Percentiles rank a stretch among this genome's conserved stretches.
Evolutionary conservation across 2,888 invertebrate genomes (phyloP).

Genomic region (Nymphalis polychloros): DNA sequence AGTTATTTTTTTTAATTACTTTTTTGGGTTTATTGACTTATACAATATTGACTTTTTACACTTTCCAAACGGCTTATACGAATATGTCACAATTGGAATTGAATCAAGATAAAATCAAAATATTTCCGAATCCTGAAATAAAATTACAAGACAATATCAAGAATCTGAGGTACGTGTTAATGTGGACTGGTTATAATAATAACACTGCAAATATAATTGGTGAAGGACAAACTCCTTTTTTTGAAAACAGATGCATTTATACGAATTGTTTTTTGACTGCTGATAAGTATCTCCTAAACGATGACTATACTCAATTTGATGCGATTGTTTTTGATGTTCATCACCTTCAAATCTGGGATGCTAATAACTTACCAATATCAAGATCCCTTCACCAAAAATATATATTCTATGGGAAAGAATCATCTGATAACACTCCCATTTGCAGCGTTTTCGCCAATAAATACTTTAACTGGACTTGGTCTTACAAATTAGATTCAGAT

Average conservation of each 20-base stretch:
- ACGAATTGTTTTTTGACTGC: slow-evolving; percentile 64
- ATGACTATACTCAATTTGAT: slow-evolving; percentile 57
- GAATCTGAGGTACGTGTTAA: slow-evolving; percentile 58
- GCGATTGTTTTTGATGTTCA: slow-evolving; percentile 61
- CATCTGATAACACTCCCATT: slow-evolving; percentile 55
- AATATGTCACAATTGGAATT: slow-evolving; percentile 44
- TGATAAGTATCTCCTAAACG: slow-evolving; percentile 50
- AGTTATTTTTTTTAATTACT: slow-evolving; percentile 66
- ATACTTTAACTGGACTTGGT: slow-evolving; percentile 76
- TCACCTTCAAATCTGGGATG: slow-evolving; percentile 45
- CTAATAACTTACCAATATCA: slow-evolving; percentile 45
- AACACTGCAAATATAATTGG: slow-evolving; percentile 38
- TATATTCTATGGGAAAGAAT: slow-evolving; percentile 58
- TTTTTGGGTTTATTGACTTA: slow-evolving; percentile 62
- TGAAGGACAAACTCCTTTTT: slow-evolving; percentile 54
- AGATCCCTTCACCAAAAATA: slow-evolving; percentile 62
- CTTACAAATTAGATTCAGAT: slow-evolving; percentile 68
- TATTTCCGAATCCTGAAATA: slow-evolving; percentile 26
- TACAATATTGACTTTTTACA: slow-evolving; percentile 58
- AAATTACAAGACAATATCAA: slow-evolving; percentile 33
- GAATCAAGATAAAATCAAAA: slow-evolving; percentile 38
- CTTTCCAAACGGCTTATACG: slow-evolving; percentile 57
- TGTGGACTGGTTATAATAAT: slow-evolving; percentile 51
- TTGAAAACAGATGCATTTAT: slow-evolving; percentile 53
- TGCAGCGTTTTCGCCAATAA: slow-evolving; percentile 56